Evolutionary conservation across 2,888 invertebrate species (phyloP).

Genomic region (Tricholauxania praeusta): DNA sequence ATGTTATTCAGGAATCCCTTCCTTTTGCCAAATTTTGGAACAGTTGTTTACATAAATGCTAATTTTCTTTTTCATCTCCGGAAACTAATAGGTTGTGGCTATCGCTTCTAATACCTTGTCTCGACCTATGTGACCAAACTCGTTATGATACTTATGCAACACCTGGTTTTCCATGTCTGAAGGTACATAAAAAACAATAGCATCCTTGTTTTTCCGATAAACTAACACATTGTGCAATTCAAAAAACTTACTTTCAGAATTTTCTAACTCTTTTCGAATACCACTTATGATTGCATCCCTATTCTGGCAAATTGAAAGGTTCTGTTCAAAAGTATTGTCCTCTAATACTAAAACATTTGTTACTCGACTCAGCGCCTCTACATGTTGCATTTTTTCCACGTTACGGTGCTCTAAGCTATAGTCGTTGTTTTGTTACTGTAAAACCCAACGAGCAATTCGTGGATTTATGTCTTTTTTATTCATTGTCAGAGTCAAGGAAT

Average conservation of each 20-base stretch:
- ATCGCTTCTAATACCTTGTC: constrained; percentile 17
- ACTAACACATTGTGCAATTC: constrained; percentile 1
- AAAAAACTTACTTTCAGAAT: constrained; percentile 1
- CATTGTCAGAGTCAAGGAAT: not conserved
- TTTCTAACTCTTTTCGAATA: not conserved
- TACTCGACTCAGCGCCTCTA: constrained; percentile 36
- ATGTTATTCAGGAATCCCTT: no score
- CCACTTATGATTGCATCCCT: not conserved
- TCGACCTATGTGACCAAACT: constrained; percentile 25
- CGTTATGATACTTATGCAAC: constrained; percentile 24
- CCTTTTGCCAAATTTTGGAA: no score
- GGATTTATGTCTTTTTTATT: constrained; percentile 4
- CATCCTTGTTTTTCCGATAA: not conserved
- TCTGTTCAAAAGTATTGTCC: constrained; percentile 38
- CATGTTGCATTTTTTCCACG: constrained; percentile 29
- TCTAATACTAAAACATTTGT: constrained; percentile 36
- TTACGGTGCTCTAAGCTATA: no score
- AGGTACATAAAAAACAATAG: constrained; percentile 22
- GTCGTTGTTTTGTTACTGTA: not conserved
- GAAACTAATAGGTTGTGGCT: constrained; percentile 25
- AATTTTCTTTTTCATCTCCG: constrained; percentile 23
- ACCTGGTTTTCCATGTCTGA: constrained; percentile 3
- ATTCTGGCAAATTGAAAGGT: constrained; percentile 34
- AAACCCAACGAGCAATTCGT: constrained; percentile 30
- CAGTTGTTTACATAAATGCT: not conserved